Evolutionary conservation across 2,113 vertebrate species (phyloP).

Genomic region (Aplodontia rufa): DNA sequence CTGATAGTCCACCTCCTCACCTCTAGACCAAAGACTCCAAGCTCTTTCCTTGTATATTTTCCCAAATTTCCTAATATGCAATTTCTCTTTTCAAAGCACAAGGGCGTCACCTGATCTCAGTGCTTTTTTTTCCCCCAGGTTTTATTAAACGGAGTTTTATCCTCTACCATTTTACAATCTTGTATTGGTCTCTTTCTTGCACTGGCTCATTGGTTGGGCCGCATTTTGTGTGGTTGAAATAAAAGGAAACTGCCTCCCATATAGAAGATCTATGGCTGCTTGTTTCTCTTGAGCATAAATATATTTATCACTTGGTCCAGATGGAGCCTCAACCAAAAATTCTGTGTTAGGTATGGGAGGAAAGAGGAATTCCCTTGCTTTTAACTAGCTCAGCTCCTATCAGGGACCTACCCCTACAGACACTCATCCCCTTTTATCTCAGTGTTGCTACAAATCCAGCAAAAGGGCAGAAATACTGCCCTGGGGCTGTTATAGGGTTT

Average conservation of each 20-base stretch:
- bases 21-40: neutral
- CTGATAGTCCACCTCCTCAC: neutral
- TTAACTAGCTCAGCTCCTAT: neutral
- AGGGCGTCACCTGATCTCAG: neutral
- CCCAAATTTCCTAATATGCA: neutral
- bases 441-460: neutral
- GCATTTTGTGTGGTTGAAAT: constrained; percentile 50
- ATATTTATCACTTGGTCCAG: constrained; percentile 64
- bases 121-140: constrained; percentile 52
- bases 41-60: neutral
- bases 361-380: constrained; percentile 9
- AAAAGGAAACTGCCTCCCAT: constrained; percentile 63
- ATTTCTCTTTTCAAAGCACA: constrained; percentile 31
- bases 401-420: neutral
- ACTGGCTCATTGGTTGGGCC: constrained; percentile 40
- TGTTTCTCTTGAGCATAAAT: constrained; percentile 56
- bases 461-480: neutral
- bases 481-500: neutral
- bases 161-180: constrained; percentile 58
- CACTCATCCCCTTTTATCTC: neutral
- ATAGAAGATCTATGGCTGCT: constrained; percentile 60
- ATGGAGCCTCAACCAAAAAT: constrained; percentile 5
- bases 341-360: neutral
- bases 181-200: constrained; percentile 10
- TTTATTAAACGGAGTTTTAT: constrained; percentile 67